These are phyloP conservation scores for Isaurus tuberculatus DNA, from an alignment of 92 coral and sea anemone genomes.

Conservation along the genomic window DNA sequence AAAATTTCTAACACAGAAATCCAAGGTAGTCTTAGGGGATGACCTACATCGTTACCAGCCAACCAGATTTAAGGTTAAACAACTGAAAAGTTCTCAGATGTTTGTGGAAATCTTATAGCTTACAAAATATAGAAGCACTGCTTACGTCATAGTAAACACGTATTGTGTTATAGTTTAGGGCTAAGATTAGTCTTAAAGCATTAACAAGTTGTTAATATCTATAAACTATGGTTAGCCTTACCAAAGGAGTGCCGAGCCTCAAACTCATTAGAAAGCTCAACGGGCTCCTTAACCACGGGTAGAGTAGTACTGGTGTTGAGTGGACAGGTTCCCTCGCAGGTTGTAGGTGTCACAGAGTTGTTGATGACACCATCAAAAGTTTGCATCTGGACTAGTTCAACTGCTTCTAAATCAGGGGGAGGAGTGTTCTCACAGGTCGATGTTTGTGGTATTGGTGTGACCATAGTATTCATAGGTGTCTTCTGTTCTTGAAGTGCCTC, in stretches of 20 bases:
- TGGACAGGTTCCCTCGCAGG: neutral
- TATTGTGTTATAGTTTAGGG: too few relatives aligned
- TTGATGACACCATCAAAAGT: neutral
- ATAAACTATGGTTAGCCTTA: too few relatives aligned
- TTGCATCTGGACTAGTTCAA: neutral
- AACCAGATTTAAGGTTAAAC: too few relatives aligned
- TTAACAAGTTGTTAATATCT: too few relatives aligned
- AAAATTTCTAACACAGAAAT: too few relatives aligned
- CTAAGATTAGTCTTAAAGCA: too few relatives aligned
- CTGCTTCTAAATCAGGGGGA: conserved; percentile 28
- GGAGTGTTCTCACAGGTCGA: conserved; percentile 37
- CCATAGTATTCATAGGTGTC: neutral
- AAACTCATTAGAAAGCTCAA: neutral
- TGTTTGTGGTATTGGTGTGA: conserved; percentile 30
- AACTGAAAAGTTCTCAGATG: too few relatives aligned
- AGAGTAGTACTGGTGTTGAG: neutral
- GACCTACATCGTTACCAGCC: too few relatives aligned
- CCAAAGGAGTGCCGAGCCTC: conserved; percentile 1
- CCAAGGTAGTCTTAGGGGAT: too few relatives aligned
- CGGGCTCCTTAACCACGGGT: neutral
- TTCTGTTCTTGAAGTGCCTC: conserved; percentile 13
- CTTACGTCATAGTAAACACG: too few relatives aligned
- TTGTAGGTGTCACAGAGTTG: neutral
- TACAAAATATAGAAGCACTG: too few relatives aligned
- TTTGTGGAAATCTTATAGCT: too few relatives aligned